These are phyloP conservation scores for Calameuta pallipes DNA, from an alignment of 2,888 invertebrate genomes.

Conservation along the genomic window DNA sequence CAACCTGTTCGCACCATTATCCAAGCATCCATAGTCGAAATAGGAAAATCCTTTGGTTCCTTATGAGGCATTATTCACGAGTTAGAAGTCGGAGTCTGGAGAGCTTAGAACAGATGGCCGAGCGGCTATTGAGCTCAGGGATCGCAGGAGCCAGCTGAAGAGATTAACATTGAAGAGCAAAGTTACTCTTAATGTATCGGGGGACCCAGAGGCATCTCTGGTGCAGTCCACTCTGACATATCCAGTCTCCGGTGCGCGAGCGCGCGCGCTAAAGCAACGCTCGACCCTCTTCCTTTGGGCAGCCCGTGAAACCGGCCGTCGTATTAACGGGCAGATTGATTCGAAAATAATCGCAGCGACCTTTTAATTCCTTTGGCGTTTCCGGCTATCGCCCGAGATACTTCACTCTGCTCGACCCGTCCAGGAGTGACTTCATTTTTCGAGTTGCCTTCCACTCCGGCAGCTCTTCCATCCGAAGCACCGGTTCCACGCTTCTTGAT, in stretches of 20 bases:
- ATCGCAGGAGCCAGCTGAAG: background rate
- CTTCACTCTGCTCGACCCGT: background rate
- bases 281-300: background rate
- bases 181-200: background rate
- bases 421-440: background rate
- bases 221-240: background rate
- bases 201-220: background rate
- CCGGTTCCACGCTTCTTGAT: background rate
- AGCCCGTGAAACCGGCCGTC: background rate
- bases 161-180: background rate
- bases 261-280: background rate
- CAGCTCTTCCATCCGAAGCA: background rate
- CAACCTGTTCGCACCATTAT: background rate
- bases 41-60: background rate
- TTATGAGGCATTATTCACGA: background rate
- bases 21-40: background rate
- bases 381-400: background rate
- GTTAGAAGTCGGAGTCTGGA: background rate
- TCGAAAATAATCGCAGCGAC: background rate
- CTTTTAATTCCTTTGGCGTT: background rate
- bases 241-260: background rate
- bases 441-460: background rate
- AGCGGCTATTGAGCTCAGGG: background rate
- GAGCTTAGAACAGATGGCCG: background rate
- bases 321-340: background rate